Conservation (phyloP, 2,797 vertebrate species). For the Tauraco hartlaubi region DNA sequence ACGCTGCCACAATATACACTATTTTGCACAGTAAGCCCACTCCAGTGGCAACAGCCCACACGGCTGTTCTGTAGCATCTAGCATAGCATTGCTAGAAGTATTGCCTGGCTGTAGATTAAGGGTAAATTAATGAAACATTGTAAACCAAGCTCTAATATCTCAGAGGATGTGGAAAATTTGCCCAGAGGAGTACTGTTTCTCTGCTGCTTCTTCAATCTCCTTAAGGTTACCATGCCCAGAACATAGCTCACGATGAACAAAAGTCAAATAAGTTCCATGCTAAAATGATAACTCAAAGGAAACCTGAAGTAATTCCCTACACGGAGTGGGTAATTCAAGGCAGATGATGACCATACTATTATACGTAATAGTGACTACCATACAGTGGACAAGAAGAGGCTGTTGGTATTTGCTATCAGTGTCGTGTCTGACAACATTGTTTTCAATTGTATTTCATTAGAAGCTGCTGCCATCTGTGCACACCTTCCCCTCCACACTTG, state of each 20-base stretch:
- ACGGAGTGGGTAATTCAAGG: background rate
- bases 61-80: background rate
- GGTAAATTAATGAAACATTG: background rate
- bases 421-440: background rate
- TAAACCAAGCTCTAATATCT: background rate
- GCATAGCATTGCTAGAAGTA: background rate
- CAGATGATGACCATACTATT: background rate
- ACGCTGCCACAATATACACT: background rate
- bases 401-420: background rate
- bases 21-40: conserved; percentile 1
- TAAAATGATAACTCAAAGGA: background rate
- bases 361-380: background rate
- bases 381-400: background rate
- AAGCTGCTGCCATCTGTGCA: background rate
- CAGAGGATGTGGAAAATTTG: background rate
- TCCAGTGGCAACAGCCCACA: background rate
- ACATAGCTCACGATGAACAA: background rate
- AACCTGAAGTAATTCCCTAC: background rate
- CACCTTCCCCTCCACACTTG: background rate
- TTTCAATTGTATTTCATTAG: background rate
- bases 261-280: background rate
- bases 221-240: background rate
- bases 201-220: background rate
- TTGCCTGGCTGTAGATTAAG: background rate
- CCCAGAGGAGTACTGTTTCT: background rate